Conservation (phyloP, 2,797 vertebrate genomes). For the Neosilurus hyrtlii region DNA sequence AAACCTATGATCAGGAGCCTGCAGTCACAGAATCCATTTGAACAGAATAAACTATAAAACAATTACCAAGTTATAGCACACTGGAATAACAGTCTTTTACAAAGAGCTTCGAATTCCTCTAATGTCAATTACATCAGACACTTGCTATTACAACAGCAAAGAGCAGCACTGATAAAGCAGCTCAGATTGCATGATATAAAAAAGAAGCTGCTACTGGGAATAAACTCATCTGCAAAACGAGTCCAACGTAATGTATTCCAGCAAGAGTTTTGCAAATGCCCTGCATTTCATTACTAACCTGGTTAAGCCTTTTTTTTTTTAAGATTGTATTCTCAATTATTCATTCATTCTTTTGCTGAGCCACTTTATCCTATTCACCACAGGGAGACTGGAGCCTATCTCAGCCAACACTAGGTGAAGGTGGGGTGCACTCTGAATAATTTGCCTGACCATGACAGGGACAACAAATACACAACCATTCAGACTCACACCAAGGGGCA, state of each 20-base stretch:
- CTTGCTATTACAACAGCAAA: slow-evolving; percentile 39
- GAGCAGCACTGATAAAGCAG: slow-evolving; percentile 20
- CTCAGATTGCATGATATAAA: slow-evolving; percentile 22
- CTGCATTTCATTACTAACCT: neutral
- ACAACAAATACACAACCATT: too few species aligned
- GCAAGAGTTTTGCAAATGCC: neutral
- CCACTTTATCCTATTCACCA: too few species aligned
- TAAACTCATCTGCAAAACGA: neutral
- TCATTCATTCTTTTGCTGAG: too few species aligned
- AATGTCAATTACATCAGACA: slow-evolving; percentile 34
- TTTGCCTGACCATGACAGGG: too few species aligned
- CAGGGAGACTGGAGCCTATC: too few species aligned
- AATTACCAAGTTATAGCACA: slow-evolving; percentile 22
- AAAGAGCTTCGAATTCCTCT: slow-evolving; percentile 20
- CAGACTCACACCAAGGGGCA: too few species aligned
- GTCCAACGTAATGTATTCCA: neutral
- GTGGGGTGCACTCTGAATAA: too few species aligned
- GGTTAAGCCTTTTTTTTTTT: neutral
- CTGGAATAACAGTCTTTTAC: slow-evolving; percentile 20
- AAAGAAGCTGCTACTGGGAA: neutral
- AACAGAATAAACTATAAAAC: slow-evolving; percentile 19
- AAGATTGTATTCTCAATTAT: too few species aligned
- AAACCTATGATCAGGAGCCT: slow-evolving; percentile 27
- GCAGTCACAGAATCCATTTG: slow-evolving; percentile 5
- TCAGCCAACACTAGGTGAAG: too few species aligned